Conservation (phyloP, 2,888 invertebrate species). For the Acleris cristana region DNA sequence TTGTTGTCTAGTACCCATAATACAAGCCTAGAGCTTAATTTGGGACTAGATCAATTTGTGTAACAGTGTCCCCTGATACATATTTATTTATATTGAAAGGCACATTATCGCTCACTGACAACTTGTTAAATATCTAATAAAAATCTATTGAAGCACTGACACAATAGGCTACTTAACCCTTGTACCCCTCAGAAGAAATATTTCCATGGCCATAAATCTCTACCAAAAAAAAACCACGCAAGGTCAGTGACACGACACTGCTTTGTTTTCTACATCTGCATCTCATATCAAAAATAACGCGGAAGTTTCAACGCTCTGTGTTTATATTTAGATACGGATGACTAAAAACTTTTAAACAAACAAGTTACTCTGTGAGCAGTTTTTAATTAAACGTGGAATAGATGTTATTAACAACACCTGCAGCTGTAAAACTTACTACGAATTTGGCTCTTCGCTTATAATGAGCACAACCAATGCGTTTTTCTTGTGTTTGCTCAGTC, state of each 20-base stretch:
- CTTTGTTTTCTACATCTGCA: conserved; percentile 63
- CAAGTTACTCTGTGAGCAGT: not conserved
- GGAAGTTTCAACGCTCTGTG: conserved; percentile 54
- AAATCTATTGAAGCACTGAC: not conserved
- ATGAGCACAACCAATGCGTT: conserved; percentile 90
- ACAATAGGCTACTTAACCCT: conserved; percentile 23
- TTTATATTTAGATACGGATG: conserved; percentile 63
- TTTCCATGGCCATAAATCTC: conserved; percentile 1
- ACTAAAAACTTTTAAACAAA: conserved; percentile 48
- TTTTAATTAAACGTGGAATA: not conserved
- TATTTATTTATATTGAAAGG: no score
- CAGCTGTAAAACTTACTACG: conserved; percentile 85
- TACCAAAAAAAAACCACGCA: conserved; percentile 27
- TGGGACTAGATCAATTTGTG: no score
- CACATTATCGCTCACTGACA: no score
- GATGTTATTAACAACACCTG: no score
- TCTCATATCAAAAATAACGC: conserved; percentile 48
- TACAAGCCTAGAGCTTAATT: no score
- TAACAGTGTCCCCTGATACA: no score
- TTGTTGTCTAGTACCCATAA: no score
- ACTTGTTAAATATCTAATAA: no score
- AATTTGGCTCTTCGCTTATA: conserved; percentile 93
- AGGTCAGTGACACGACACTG: conserved; percentile 59
- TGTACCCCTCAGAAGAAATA: conserved; percentile 7
- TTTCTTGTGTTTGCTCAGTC: conserved; percentile 60